Evolutionary conservation across 2,888 invertebrate species (phyloP).

Genomic region (Scaptomyza caliginosa): DNA sequence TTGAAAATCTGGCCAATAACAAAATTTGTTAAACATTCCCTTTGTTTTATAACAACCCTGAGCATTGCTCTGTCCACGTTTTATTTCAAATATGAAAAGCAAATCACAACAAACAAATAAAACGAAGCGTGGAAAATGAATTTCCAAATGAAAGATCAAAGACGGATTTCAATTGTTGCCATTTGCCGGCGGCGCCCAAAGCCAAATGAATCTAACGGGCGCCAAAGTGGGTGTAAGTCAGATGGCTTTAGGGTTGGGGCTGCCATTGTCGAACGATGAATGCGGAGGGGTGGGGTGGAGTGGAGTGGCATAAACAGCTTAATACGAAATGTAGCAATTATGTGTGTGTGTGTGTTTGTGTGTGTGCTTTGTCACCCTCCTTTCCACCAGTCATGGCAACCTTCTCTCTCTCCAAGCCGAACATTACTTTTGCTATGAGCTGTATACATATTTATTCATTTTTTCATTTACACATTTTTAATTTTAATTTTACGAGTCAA

Average conservation of each 20-base stretch:
- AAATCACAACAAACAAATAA: slow-evolving; percentile 18
- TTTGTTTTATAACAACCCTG: neutral
- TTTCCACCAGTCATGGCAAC: neutral
- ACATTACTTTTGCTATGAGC: slow-evolving; percentile 1
- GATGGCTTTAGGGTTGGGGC: neutral
- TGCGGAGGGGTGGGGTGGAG: neutral
- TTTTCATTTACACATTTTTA: slow-evolving; percentile 78
- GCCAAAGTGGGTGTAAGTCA: neutral
- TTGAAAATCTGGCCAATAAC: neutral
- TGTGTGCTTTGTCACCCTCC: neutral
- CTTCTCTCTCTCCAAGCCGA: neutral
- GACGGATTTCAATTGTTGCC: slow-evolving; percentile 76
- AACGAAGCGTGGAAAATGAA: slow-evolving; percentile 60
- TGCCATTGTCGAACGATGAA: neutral
- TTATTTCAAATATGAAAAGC: slow-evolving; percentile 5
- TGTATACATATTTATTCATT: slow-evolving; percentile 71
- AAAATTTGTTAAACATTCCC: neutral
- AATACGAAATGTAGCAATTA: slow-evolving; percentile 78
- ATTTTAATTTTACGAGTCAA: slow-evolving; percentile 67
- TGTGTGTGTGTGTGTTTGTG: slow-evolving; percentile 18
- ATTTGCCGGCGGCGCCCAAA: slow-evolving; percentile 67
- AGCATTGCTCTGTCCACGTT: neutral
- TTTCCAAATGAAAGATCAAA: slow-evolving; percentile 78
- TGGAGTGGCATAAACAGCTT: slow-evolving; percentile 61
- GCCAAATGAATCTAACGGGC: slow-evolving; percentile 40